A percentile compares a stretch with the other conserved stretches of the same genome.
These are phyloP conservation scores for Carabus problematicus DNA, from an alignment of 2,888 invertebrate genomes.

Conservation along the genomic window DNA sequence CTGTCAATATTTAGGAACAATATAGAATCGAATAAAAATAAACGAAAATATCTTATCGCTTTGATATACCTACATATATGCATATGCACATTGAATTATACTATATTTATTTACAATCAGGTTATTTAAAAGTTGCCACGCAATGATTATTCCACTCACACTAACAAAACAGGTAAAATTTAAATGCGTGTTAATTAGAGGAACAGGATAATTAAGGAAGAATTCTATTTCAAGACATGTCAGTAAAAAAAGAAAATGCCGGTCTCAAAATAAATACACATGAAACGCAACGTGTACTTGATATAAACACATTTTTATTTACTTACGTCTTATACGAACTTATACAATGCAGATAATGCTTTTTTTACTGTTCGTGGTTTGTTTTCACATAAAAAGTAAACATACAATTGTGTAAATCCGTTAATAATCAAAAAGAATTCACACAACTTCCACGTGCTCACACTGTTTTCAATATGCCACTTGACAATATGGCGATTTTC, in stretches of 20 bases:
- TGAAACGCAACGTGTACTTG: conserved; percentile 39
- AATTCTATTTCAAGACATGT: neutral
- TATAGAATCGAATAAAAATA: conserved; percentile 3
- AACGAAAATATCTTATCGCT: no score
- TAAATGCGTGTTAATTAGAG: no score
- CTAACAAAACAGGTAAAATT: no score
- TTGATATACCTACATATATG: no score
- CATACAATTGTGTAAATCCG: conserved; percentile 13
- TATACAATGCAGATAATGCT: neutral
- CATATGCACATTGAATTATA: no score
- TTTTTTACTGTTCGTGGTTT: conserved; percentile 5
- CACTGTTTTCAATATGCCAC: conserved; percentile 71
- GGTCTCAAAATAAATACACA: conserved; percentile 32
- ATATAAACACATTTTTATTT: conserved; percentile 42
- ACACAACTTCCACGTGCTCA: conserved; percentile 70
- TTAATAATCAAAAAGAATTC: conserved; percentile 27
- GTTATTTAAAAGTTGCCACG: no score
- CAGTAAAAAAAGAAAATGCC: conserved; percentile 37
- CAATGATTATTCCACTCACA: no score
- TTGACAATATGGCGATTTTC: conserved; percentile 69
- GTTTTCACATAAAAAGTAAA: conserved; percentile 20
- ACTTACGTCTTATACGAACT: conserved; percentile 23
- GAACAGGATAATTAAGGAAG: no score
- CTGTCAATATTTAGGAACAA: neutral
- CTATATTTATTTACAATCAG: no score